A percentile compares a stretch with the other conserved stretches of the same genome.
These are phyloP conservation scores for Halictus ligatus DNA, from an alignment of 2,888 invertebrate species.

Conservation along the genomic window DNA sequence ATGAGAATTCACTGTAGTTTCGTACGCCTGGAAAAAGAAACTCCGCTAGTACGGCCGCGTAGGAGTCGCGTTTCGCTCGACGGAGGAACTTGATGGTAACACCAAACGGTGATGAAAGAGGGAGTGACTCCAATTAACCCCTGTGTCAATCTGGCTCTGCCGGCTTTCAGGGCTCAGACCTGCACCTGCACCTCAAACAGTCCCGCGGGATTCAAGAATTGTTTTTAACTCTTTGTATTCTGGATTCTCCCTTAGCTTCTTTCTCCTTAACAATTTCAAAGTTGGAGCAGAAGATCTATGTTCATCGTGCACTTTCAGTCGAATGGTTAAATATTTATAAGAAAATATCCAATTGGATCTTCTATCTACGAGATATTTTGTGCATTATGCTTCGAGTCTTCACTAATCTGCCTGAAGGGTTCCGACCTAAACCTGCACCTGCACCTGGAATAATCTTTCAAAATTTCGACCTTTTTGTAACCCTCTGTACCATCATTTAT, in stretches of 20 bases:
- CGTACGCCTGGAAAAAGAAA: not conserved
- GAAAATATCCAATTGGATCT: too few relatives aligned
- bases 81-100: not conserved
- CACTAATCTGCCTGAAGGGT: too few relatives aligned
- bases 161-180: not conserved
- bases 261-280: not conserved
- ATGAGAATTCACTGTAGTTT: too few relatives aligned
- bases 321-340: too few relatives aligned
- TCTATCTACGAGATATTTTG: too few relatives aligned
- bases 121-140: conserved; percentile 12
- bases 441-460: too few relatives aligned
- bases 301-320: not conserved
- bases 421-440: too few relatives aligned
- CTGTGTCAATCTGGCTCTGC: not conserved
- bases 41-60: not conserved
- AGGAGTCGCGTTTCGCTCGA: not conserved
- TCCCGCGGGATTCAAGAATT: not conserved
- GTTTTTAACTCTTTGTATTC: not conserved
- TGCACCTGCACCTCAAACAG: not conserved
- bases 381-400: too few relatives aligned
- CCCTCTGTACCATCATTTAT: too few relatives aligned
- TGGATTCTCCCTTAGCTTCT: not conserved
- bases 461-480: too few relatives aligned
- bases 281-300: too few relatives aligned
- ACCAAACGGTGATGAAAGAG: not conserved